Base-by-base conservation (phyloP, 1,140 invertebrate genomes). In the Grapholita molesta region DNA sequence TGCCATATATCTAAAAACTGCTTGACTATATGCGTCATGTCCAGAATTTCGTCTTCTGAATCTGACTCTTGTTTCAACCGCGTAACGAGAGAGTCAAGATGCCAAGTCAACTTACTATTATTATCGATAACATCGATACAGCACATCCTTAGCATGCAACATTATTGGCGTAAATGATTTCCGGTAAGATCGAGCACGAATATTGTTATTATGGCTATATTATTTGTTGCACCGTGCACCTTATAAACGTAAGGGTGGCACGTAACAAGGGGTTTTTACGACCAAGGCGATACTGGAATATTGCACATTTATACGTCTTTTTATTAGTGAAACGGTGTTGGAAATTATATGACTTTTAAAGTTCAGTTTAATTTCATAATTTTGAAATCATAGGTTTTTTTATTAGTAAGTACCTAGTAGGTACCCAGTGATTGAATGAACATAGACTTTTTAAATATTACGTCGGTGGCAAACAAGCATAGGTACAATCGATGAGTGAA, bases 161-260 rank as follows among this genome's bases (percentile, higher is more conserved):
- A 71, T 72, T 79, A 78, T 76, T 79, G 79, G 74, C 78, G 78
- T 70, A 82, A 82, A 82, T 80, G 78, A 82, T 82, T 80, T 82
- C 75, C 76, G 69, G 64, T 72, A 72, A 69, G 66, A 70, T 66
- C 55, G 65, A 66, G 65, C 55, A 28, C 55, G 55, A n/a, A 61
- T 25, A 61, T 61, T 61, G 55, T 57, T 57, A 28, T 61, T 61
- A 61, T 61, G 30, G 25, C 55, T 61, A 61, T 61, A 61, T 57
- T 57, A 57, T 61, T 61, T 61, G 55, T 61, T 61, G 55, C 55
- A 61, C 24, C 23, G 30, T 61, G 55, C 55, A 61, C 24, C 23
- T 8, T 25, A 61, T 61, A 57, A 57, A 57, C 25, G 55, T 15
- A 61, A 15, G 55, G 55, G 24, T 28, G 24, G 25, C n/a, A 15